phyloP scores from a whole-genome alignment of 2,888 invertebrate genomes.

The Apamea monoglypha region DNA sequence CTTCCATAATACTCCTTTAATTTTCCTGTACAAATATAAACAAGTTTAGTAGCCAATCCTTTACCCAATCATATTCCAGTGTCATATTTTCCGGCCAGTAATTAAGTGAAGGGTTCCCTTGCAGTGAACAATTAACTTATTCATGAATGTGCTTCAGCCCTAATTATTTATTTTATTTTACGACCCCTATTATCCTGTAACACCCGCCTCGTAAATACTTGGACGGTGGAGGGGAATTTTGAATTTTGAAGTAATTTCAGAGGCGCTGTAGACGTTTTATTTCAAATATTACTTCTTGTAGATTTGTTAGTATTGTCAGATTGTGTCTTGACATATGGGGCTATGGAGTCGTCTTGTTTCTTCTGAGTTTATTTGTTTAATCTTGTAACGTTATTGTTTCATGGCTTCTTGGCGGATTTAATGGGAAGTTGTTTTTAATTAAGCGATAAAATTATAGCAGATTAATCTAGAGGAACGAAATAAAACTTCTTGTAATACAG shows the following conservation, averaged over 20 bases:
- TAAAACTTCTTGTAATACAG: not conserved
- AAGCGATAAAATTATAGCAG: conserved; percentile 26
- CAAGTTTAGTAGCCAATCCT: conserved; percentile 66
- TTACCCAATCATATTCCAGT: conserved; percentile 67
- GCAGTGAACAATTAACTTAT: conserved; percentile 86
- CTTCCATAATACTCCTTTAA: conserved; percentile 10
- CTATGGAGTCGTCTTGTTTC: conserved; percentile 25
- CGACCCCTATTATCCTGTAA: conserved; percentile 86
- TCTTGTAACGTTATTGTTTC: conserved; percentile 39
- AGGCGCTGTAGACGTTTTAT: conserved; percentile 69
- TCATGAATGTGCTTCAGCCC: conserved; percentile 85
- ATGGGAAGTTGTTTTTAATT: conserved; percentile 37
- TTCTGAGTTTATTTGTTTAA: conserved; percentile 57
- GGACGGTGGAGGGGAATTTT: conserved; percentile 77
- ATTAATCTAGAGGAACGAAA: conserved; percentile 10
- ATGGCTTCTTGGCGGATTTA: conserved; percentile 23
- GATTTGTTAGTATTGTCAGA: conserved; percentile 54
- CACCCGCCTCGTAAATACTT: conserved; percentile 85
- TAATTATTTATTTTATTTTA: conserved; percentile 90
- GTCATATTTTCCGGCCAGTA: conserved; percentile 81
- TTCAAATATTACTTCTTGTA: conserved; percentile 69
- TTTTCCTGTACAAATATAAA: conserved; percentile 48
- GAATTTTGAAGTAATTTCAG: conserved; percentile 74
- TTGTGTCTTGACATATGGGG: conserved; percentile 49
- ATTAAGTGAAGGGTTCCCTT: conserved; percentile 78